Base-by-base conservation (phyloP, 1,140 invertebrate species). In the Zaprionus taronus region DNA sequence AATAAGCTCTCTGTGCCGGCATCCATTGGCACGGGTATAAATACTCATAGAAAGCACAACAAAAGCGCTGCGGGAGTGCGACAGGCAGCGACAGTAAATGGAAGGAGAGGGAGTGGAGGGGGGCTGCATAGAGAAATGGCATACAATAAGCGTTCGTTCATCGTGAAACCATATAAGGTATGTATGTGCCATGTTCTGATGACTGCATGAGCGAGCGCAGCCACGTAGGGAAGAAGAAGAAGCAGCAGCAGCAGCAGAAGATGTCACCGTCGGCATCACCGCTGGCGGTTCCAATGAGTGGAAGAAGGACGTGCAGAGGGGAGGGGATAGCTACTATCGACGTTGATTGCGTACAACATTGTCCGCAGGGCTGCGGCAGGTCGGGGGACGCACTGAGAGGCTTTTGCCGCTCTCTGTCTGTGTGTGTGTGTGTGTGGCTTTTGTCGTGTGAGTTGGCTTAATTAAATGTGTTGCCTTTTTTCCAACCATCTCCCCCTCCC, bases 381-480 rank as follows among this genome's bases (percentile, higher is more conserved):
- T n/a, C 17, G 5, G 22, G 22, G 20, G 26, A 2, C 14, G 20
- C 11, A 17, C 22, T 12, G 15, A 12, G 38, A 38, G 63, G 24
- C 41, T 58, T 31, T 41, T 20, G n/a, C 26, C 44, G 11, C 55
- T 72, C 61, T 64, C 61, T 72, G 73, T 64, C 56, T 66, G 68
- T 31, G 31, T 31, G 31, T 34, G 9, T 34, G 9, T 34, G 31
- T 34, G 31, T 11, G 31, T 17, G 49, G 26, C 64, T 55, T 61
- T 53, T 72, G 57, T 67, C 57, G 38, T 67, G 22, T 56, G 41
- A 72, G 77, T 71, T 79, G 67, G 77, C 77, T 79, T 79, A 79
- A 79, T 79, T 79, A 79, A 79, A 79, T 71, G 66, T 79, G 66
- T 71, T 71, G 60, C 64, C 64, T 34, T 36, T 34, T 44, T 74